These are phyloP conservation scores for Periophthalmodon schlosseri DNA, from an alignment of 2,113 vertebrate genomes.

Conservation along the genomic window DNA sequence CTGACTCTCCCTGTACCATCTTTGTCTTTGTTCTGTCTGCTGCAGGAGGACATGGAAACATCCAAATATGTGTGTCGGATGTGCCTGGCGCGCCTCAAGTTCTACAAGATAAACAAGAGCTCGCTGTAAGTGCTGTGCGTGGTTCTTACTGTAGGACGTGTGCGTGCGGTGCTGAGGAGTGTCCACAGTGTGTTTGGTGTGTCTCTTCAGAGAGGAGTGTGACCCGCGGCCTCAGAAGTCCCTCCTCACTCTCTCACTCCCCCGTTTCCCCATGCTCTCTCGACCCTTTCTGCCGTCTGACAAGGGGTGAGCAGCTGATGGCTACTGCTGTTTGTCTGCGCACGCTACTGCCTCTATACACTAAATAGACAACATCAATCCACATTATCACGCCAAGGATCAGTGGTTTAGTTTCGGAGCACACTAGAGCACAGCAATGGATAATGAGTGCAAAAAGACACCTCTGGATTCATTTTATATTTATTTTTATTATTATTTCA, in stretches of 20 bases:
- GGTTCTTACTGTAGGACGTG: conserved; percentile 39
- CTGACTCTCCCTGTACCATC: conserved; percentile 11
- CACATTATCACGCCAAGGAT: too few relatives aligned
- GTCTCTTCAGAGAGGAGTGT: conserved; percentile 85
- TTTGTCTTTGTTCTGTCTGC: conserved; percentile 29
- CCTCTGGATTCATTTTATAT: too few relatives aligned
- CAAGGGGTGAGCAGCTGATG: conserved; percentile 83
- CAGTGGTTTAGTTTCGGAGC: too few relatives aligned
- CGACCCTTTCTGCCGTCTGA: conserved; percentile 84
- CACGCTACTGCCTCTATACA: background rate
- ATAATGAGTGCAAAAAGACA: too few relatives aligned
- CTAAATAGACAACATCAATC: background rate
- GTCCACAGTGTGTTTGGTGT: conserved; percentile 44
- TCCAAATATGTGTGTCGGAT: conserved; percentile 98
- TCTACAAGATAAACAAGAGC: conserved; percentile 95
- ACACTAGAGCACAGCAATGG: too few relatives aligned
- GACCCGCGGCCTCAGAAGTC: conserved; percentile 86
- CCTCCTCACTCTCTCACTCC: conserved; percentile 88
- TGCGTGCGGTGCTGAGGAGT: conserved; percentile 36
- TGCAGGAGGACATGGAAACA: conserved; percentile 98
- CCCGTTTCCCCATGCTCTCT: conserved; percentile 91
- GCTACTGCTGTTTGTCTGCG: conserved; percentile 4
- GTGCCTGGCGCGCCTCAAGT: conserved; percentile 94
- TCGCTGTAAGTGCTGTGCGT: conserved; percentile 86
- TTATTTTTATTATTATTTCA: too few relatives aligned